These are phyloP conservation scores for Scaptomyza polygonia DNA, from an alignment of 2,888 invertebrate species.

Conservation along the genomic window DNA sequence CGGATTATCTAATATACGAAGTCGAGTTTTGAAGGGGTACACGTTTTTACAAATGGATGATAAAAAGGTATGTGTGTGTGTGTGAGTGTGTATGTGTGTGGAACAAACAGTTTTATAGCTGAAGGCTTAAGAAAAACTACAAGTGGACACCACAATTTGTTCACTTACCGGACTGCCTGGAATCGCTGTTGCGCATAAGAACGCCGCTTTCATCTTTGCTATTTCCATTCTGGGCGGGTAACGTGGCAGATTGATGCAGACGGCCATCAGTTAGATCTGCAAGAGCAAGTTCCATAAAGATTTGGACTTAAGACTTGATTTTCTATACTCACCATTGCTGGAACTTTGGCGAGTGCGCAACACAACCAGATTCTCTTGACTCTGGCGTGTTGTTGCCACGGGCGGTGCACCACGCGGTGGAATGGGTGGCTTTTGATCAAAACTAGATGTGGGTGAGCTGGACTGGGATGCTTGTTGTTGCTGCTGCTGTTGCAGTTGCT, in stretches of 20 bases:
- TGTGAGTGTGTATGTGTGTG: conserved; percentile 36
- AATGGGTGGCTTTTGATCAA: conserved; percentile 86
- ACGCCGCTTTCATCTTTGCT: conserved; percentile 79
- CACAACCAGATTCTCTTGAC: conserved; percentile 82
- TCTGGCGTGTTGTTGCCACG: conserved; percentile 85
- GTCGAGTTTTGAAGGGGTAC: conserved; percentile 45
- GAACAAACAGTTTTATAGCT: conserved; percentile 46
- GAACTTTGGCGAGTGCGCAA: conserved; percentile 80
- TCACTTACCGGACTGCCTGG: conserved; percentile 81
- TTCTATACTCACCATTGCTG: conserved; percentile 73
- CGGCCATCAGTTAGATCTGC: conserved; percentile 79
- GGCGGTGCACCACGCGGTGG: conserved; percentile 87
- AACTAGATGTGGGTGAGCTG: conserved; percentile 76
- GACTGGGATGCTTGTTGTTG: conserved; percentile 68
- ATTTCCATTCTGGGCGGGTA: conserved; percentile 82
- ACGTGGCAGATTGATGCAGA: conserved; percentile 71
- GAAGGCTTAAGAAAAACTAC: conserved; percentile 28
- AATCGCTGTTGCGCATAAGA: conserved; percentile 82
- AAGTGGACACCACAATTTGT: background rate
- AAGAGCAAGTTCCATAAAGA: background rate
- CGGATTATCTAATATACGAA: conserved; percentile 81
- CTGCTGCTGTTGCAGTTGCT: conserved; percentile 54
- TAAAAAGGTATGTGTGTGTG: conserved; percentile 25
- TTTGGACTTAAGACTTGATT: background rate
- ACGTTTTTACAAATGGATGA: conserved; percentile 59